A percentile compares a stretch with the other conserved stretches of the same genome.
Evolutionary conservation across 2,113 vertebrate genomes (phyloP).

Genomic region (Tinamus guttatus): DNA sequence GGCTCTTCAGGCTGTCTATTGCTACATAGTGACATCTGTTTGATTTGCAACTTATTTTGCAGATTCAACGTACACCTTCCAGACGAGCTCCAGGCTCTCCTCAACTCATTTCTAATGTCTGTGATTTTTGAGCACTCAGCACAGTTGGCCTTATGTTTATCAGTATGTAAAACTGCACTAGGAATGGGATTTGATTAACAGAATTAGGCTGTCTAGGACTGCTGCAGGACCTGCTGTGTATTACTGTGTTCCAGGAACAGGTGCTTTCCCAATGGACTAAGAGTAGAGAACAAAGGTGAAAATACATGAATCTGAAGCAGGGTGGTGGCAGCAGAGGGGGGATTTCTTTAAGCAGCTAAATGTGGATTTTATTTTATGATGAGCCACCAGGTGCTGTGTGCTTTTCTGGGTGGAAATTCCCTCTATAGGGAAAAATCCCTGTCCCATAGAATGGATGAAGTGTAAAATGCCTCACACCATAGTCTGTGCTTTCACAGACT

Average conservation of each 20-base stretch:
- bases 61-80: fast-evolving
- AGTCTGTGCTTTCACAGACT: neutral
- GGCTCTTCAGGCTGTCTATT: neutral
- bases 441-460: neutral
- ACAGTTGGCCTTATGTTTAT: neutral
- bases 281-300: neutral
- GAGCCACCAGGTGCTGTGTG: fast-evolving
- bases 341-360: neutral
- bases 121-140: neutral
- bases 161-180: neutral
- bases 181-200: neutral
- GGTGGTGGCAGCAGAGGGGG: neutral
- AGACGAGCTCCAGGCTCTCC: neutral
- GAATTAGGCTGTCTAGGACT: neutral
- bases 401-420: neutral
- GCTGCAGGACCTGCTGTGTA: fast-evolving
- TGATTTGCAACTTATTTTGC: neutral
- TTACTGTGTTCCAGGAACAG: neutral
- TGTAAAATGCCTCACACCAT: neutral
- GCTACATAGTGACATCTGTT: neutral
- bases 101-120: neutral
- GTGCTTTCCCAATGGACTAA: neutral
- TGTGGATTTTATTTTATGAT: neutral
- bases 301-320: neutral
- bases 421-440: neutral